phyloP scores from a whole-genome alignment of 2,113 vertebrate species.

The Chroicocephalus ridibundus region DNA sequence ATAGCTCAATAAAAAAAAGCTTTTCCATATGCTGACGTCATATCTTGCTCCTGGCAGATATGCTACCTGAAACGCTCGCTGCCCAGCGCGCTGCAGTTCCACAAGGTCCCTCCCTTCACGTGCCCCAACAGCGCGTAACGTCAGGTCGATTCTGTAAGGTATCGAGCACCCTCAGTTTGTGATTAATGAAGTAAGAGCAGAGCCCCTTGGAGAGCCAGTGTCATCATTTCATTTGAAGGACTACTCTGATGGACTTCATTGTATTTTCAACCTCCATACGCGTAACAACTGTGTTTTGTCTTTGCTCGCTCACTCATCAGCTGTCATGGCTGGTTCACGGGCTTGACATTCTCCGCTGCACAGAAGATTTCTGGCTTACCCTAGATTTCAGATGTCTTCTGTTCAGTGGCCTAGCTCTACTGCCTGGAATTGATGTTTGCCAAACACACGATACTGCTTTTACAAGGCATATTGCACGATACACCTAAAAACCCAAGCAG shows the following conservation, averaged over 20 bases:
- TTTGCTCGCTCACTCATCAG: neutral
- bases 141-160: too few species aligned
- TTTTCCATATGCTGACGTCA: neutral
- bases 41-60: neutral
- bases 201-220: neutral
- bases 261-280: neutral
- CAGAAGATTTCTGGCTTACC: neutral
- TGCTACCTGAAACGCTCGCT: neutral
- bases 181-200: neutral
- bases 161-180: accelerated
- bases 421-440: neutral
- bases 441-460: neutral
- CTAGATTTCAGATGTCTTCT: neutral
- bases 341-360: neutral
- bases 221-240: neutral
- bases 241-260: neutral
- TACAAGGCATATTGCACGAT: neutral
- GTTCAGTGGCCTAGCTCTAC: neutral
- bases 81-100: neutral
- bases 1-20: neutral
- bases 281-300: accelerated
- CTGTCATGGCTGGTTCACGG: neutral
- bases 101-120: neutral
- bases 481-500: neutral
- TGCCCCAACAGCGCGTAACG: accelerated